Conservation (phyloP, 2,113 vertebrate genomes). For the Erythrocercus mccallii region DNA sequence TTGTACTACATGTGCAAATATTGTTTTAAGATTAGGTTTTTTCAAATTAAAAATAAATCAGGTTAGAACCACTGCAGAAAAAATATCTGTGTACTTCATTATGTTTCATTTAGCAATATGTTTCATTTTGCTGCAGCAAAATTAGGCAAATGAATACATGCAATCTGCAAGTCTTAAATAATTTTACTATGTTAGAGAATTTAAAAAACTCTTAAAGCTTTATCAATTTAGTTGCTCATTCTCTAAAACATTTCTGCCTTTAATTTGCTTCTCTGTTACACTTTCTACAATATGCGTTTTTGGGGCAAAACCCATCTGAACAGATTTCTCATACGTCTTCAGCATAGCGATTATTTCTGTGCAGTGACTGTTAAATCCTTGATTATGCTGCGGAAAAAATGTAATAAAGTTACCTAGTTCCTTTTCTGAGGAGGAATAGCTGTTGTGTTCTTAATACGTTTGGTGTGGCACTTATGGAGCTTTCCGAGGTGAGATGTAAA, state of each 20-base stretch:
- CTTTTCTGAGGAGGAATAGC: background rate
- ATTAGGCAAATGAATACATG: background rate
- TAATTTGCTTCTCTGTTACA: conserved; percentile 36
- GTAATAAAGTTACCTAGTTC: background rate
- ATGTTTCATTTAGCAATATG: background rate
- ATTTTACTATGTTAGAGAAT: background rate
- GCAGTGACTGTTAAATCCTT: background rate
- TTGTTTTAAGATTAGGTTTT: background rate
- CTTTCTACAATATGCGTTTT: background rate
- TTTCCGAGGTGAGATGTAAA: background rate
- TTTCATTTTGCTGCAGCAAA: background rate
- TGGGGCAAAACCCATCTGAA: background rate
- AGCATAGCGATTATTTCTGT: background rate
- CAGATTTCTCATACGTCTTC: background rate
- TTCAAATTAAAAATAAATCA: background rate
- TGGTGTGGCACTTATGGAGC: background rate
- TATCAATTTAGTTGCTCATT: background rate
- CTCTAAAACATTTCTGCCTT: background rate
- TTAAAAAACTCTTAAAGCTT: background rate
- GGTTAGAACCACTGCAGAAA: background rate
- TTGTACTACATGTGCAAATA: background rate
- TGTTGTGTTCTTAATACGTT: background rate
- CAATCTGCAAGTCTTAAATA: background rate
- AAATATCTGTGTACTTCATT: background rate
- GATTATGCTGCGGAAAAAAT: background rate